Evolutionary conservation across 1,140 invertebrate species (phyloP).

Genomic region (Halyomorpha halys): DNA sequence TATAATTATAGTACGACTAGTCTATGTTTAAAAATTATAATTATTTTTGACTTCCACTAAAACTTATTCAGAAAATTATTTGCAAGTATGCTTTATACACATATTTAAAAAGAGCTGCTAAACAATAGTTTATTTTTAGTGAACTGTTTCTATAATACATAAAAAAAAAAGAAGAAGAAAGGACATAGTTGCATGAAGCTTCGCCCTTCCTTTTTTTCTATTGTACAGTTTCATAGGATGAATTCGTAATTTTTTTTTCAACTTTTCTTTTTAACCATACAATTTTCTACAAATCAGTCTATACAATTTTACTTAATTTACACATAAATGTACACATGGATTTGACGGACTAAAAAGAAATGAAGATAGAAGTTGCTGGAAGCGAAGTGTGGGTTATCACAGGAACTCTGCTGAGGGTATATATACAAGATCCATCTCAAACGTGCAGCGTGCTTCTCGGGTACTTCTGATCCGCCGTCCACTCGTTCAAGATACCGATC

Average conservation of each 20-base stretch:
- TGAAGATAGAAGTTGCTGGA: constrained; percentile 15
- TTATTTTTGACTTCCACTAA: constrained; percentile 13
- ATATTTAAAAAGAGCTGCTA: neutral
- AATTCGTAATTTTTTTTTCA: no score
- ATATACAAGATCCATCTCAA: constrained; percentile 8
- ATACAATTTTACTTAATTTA: constrained; percentile 16
- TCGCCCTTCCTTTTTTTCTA: neutral
- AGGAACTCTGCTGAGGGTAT: constrained; percentile 21
- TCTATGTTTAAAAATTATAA: constrained; percentile 16
- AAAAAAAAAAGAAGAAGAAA: constrained; percentile 14
- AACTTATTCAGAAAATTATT: constrained; percentile 5
- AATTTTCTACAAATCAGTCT: constrained; percentile 21
- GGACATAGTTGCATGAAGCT: constrained; percentile 5
- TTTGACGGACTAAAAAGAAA: constrained; percentile 16
- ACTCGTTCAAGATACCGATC: neutral
- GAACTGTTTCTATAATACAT: neutral
- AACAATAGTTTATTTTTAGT: neutral
- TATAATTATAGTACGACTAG: constrained; percentile 18
- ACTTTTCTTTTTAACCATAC: neutral
- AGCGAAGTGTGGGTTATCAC: constrained; percentile 24
- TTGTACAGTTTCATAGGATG: neutral
- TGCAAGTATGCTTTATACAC: constrained; percentile 21
- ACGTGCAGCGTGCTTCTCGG: constrained; percentile 22
- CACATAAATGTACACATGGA: neutral
- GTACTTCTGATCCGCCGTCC: constrained; percentile 8